phyloP scores from a whole-genome alignment of 2,888 invertebrate species.

The Odontocerum albicorne region DNA sequence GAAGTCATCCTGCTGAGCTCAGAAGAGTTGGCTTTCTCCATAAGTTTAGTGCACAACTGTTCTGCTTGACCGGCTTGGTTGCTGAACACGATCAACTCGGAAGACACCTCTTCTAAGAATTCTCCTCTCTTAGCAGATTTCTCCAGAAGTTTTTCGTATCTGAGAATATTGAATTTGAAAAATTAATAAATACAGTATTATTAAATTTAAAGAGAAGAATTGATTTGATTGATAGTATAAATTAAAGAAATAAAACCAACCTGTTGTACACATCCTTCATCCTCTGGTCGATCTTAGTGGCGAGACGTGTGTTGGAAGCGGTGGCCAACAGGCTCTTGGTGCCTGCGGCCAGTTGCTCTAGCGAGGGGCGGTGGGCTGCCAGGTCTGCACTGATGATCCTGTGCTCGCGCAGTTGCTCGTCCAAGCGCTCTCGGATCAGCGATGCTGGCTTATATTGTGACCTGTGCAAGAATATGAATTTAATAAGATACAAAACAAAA shows the following conservation, averaged over 20 bases:
- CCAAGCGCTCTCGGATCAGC: constrained; percentile 82
- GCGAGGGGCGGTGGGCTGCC: constrained; percentile 82
- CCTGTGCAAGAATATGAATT: too few species aligned
- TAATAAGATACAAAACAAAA: not conserved
- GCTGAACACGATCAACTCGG: constrained; percentile 67
- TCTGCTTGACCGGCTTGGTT: constrained; percentile 69
- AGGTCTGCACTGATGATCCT: constrained; percentile 80
- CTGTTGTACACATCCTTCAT: constrained; percentile 79
- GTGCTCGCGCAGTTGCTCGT: constrained; percentile 88
- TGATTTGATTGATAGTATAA: not conserved
- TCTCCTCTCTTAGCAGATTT: constrained; percentile 77
- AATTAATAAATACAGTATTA: not conserved
- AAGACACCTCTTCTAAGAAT: constrained; percentile 78
- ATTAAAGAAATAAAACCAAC: constrained; percentile 38
- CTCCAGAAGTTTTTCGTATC: constrained; percentile 86
- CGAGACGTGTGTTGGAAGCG: constrained; percentile 82
- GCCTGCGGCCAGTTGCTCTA: constrained; percentile 77
- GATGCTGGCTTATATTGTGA: constrained; percentile 81
- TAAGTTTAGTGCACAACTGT: constrained; percentile 67
- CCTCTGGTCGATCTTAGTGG: constrained; percentile 86
- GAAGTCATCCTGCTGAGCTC: constrained; percentile 68
- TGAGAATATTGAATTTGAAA: constrained; percentile 41
- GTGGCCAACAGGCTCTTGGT: constrained; percentile 80
- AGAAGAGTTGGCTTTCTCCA: constrained; percentile 73
- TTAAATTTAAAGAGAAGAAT: not conserved